Evolutionary conservation across 2,888 invertebrate genomes (phyloP), one percentile per base, ranked within the genome.

Genomic region (Drosophila cracens): DNA sequence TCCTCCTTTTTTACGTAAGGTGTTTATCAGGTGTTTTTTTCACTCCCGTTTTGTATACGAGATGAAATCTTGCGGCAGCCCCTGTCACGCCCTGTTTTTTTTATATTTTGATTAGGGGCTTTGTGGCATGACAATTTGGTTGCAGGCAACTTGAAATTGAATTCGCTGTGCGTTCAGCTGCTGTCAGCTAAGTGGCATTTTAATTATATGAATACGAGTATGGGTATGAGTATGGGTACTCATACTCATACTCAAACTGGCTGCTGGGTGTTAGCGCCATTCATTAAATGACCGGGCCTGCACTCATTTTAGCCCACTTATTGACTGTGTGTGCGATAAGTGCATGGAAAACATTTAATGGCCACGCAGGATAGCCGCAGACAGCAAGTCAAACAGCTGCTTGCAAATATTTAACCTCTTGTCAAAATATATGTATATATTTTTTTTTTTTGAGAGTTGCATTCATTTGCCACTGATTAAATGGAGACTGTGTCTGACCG

Each of bases 141-240:
- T 85, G 72, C 74, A 74, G 85, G 85, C 83, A 31, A 77, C 74
- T 70, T 46, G 70, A 71, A 85, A 87, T 85, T 85, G 83, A 85
- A 77, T 84, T 77, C 76, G 53, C 71, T 71, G 58, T 38, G 51
- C 63, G 36, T 61, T 56, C 77, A 61, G 52, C 58, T 59, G 72
- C 60, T 74, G 74, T 61, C 69, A 70, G 74, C 63, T 66, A 68
- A 73, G 65, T 78, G 81, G 85, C 81, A 64, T 69, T 85, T 82
- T 81, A 83, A 85, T 83, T 83, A 83, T 83, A 78, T 71, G 73
- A 56, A 57, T 68, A 60, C 61, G 56, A 62, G 56, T 67, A 16
- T 52, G 49, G 69, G 43, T 70, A 18, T 27, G 31, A 27, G 27
- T 27, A 27, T 27, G 27, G 27, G 46, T 10, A 65, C 25, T 29